phyloP scores from a whole-genome alignment of 2,888 invertebrate genomes.

The Tenthredo notha region DNA sequence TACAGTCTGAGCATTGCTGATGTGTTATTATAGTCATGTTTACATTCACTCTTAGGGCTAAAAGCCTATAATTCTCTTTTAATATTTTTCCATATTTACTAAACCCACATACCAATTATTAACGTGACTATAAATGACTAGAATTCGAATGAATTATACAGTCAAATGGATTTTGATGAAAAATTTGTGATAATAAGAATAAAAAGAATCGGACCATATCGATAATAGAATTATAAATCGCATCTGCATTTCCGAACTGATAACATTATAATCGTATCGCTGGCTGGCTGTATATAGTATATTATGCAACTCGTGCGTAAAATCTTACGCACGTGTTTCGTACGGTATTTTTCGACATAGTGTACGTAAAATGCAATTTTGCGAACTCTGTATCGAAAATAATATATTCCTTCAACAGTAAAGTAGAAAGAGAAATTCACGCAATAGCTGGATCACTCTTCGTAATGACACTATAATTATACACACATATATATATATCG shows the following conservation, averaged over 20 bases:
- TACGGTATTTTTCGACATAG: too few relatives aligned
- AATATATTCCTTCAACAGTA: background rate
- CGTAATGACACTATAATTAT: background rate
- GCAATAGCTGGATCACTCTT: background rate
- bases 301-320: too few relatives aligned
- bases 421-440: background rate
- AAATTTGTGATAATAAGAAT: background rate
- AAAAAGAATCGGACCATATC: background rate
- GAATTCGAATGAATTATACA: background rate
- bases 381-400: background rate
- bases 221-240: background rate
- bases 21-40: background rate
- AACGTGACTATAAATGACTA: background rate
- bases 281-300: background rate
- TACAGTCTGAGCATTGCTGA: background rate
- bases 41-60: background rate
- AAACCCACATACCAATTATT: background rate
- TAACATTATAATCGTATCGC: background rate
- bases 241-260: background rate
- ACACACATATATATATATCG: background rate
- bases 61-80: background rate
- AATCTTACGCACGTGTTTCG: too few relatives aligned
- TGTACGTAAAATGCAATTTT: too few relatives aligned
- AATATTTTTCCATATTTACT: background rate
- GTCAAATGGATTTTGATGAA: background rate